Conservation (phyloP, 1,140 invertebrate species). For the Phymastichus coffea region DNA sequence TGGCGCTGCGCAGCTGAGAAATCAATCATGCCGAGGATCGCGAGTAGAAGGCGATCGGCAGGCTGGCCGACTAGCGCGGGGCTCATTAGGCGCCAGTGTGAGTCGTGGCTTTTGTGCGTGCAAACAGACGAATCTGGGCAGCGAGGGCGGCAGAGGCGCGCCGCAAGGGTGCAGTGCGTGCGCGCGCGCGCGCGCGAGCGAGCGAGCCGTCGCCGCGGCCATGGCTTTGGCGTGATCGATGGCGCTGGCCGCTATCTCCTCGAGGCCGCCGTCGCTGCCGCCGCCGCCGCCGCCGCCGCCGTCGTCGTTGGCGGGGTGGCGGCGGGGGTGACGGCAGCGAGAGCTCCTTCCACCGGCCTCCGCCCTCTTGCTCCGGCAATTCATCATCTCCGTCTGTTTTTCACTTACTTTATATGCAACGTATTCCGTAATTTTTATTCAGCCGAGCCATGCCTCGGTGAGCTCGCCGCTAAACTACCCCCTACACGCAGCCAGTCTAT, state of each 20-base stretch:
- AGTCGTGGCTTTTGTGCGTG: background rate
- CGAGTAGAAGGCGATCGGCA: background rate
- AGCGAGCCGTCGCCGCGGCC: conserved; percentile 49
- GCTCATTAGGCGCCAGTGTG: conserved; percentile 8
- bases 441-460: conserved; percentile 34
- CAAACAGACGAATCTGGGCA: background rate
- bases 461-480: conserved; percentile 1
- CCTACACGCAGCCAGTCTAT: background rate
- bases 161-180: conserved; percentile 1
- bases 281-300: too few relatives aligned
- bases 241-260: conserved; percentile 53
- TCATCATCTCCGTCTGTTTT: conserved; percentile 58
- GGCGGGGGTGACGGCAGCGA: too few relatives aligned
- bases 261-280: conserved; percentile 29
- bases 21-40: conserved; percentile 17
- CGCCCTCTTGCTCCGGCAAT: conserved; percentile 41
- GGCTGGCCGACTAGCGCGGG: background rate
- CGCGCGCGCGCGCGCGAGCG: too few relatives aligned
- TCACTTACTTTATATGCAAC: conserved; percentile 59
- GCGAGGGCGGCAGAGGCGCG: background rate
- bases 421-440: conserved; percentile 59
- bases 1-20: background rate
- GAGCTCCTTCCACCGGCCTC: too few relatives aligned
- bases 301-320: too few relatives aligned
- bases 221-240: conserved; percentile 53